Percentiles rank a stretch among this genome's conserved stretches.
Evolutionary conservation across 2,888 invertebrate genomes (phyloP).

Genomic region (Argynnis bischoffii): DNA sequence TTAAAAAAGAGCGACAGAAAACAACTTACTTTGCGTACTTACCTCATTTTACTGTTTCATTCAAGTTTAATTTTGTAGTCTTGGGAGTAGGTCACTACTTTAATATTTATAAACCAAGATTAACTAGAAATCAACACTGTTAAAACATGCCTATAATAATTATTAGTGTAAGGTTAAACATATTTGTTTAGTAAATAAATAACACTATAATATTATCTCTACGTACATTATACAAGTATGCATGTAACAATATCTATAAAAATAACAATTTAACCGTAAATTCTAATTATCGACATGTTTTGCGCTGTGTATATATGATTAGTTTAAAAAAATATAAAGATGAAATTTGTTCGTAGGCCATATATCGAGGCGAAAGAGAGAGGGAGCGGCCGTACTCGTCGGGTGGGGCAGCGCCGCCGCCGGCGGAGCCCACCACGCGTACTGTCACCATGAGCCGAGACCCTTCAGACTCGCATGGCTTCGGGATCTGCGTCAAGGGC

Average conservation of each 20-base stretch:
- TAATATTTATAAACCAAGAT: too few species aligned
- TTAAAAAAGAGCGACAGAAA: conserved; percentile 19
- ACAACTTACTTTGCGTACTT: conserved; percentile 19
- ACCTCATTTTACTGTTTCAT: conserved; percentile 21
- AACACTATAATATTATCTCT: too few species aligned
- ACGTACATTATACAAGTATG: too few species aligned
- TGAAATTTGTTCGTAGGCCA: conserved; percentile 57
- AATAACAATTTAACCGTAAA: too few species aligned
- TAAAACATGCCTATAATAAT: too few species aligned
- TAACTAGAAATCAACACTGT: too few species aligned
- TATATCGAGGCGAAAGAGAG: conserved; percentile 78
- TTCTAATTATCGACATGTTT: too few species aligned
- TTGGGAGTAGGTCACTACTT: not conserved
- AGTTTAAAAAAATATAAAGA: not conserved
- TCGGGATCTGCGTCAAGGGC: conserved; percentile 95
- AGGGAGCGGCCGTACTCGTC: conserved; percentile 82
- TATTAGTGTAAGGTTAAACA: too few species aligned
- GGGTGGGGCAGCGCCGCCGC: conserved; percentile 83
- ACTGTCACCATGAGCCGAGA: conserved; percentile 94
- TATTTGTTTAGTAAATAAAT: too few species aligned
- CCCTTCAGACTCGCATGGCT: conserved; percentile 91
- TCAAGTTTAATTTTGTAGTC: conserved; percentile 12
- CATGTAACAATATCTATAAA: too few species aligned
- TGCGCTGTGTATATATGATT: too few species aligned
- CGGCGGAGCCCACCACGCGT: conserved; percentile 89